Base-by-base conservation (phyloP, 2,888 invertebrate genomes). In the Polylopha cassiicola region DNA sequence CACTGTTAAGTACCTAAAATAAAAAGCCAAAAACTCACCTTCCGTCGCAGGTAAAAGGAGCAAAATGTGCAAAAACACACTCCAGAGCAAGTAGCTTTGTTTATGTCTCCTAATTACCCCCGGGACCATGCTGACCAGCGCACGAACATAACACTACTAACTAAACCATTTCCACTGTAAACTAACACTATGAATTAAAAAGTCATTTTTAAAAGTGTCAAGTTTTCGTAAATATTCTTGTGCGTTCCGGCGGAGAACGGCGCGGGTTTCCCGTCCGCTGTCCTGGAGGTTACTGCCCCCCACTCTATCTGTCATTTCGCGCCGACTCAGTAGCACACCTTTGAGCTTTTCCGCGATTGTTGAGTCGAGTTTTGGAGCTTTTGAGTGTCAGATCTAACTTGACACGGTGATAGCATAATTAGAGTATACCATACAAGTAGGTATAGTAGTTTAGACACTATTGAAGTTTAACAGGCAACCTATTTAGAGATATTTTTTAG, bases 261-360 rank as follows among this genome's bases (percentile, higher is more conserved):
- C 80, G 73, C 84, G 71, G 67, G 73, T 76, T 74, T 65, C 73
- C 50, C 76, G 64, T 67, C 38, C 49, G 54, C 55, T 55, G 62
- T 63, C 60, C 55, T 61, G 64, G 65, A 68, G 80, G 75, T 77
- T 72, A 85, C 84, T 85, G 79, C 61, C 73, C 80, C 77, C 73
- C 79, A 71, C 66, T 68, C 65, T 62, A 50, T 37, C 58, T 73
- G 72, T 73, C 74, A 79, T 78, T 80, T 81, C 68, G 84, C 84
- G 82, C 82, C 81, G 81, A 81, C 82, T 82, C 84, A 66, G 79
- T 79, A 68, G 55, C 51, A 61, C 51, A 50, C 54, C 41, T 23
- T 22, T 34, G 58, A 50, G 64, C 70, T 75, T 75, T 77, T 65
- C 75, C 73, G 61, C 63, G 56, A 55, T 54, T 58, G 53, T 57